Percentiles rank a stretch among this genome's conserved stretches.
phyloP scores from a whole-genome alignment of 1,140 invertebrate genomes.

The Ceratitis capitata region DNA sequence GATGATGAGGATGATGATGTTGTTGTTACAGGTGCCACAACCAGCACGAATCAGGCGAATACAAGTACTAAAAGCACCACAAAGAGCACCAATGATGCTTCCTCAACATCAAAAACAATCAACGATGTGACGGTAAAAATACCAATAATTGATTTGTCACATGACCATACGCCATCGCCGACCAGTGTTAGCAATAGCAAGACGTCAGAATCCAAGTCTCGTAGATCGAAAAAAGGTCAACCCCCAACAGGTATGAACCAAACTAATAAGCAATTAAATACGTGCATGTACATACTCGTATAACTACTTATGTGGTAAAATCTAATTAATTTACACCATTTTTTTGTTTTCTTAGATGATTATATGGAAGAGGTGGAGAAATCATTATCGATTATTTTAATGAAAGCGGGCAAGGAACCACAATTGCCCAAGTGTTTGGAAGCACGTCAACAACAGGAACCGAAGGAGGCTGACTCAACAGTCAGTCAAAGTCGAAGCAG shows the following conservation, averaged over 20 bases:
- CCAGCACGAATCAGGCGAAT: neutral
- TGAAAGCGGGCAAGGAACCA: constrained; percentile 68
- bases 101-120: constrained; percentile 1
- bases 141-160: constrained; percentile 49
- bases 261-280: too few species aligned
- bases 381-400: constrained; percentile 77
- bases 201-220: neutral
- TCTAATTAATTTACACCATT: neutral
- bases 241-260: constrained; percentile 31
- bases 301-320: neutral
- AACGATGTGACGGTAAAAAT: constrained; percentile 31
- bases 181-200: neutral
- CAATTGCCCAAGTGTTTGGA: constrained; percentile 57
- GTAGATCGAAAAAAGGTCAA: constrained; percentile 49
- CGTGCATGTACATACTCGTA: too few species aligned
- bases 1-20: constrained; percentile 67
- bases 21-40: constrained; percentile 40
- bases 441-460: constrained; percentile 41
- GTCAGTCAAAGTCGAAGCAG: constrained; percentile 58
- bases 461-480: constrained; percentile 30
- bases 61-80: neutral
- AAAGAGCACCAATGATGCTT: neutral
- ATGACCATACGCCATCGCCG: neutral
- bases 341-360: constrained; percentile 69
- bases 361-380: constrained; percentile 78